Evolutionary conservation across 92 coral and sea anemone species (phyloP), one percentile per base, ranked within the genome.

Genomic region (Palythoa grandis): DNA sequence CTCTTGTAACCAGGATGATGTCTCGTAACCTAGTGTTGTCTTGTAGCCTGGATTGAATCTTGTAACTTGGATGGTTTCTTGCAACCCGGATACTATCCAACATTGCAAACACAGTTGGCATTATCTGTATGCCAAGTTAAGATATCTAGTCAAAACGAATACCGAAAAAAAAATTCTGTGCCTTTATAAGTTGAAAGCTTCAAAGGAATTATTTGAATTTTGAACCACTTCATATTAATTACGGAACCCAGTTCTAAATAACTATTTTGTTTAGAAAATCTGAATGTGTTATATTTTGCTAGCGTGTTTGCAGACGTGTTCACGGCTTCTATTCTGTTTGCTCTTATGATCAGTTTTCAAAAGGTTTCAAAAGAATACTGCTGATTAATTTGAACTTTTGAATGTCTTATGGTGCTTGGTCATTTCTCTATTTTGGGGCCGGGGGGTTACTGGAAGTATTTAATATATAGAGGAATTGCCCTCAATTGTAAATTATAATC

Each of bases 21-120:
- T 63, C 69, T 63, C 19, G 50, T 43, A 40, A 40, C 6, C 6
- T 3, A 7, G 6, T 40, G 87, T 56, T 75, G 76, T 17, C 20
- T 57, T 89, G 39, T 90, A 74, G 73, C 54, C 78, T 50, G 53
- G 78, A 73, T 47, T 25, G 14, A 19, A 24, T 73, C 52, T 43
- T 73, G 24, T 72, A 37, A 48, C 4, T 13, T 56, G 61, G 16
- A 56, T 56, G 61, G 19, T 56, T 11, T 12, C 61, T 56, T 56
- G 2, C 3, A 56, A 56, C 25, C 11, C 3, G 8, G 69, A n/a
- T 63, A 8, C 2, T 63, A 29, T n/a, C 35, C 50, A 43, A 3
- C 6, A 43, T 8, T 19, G 20, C 2, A 19, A 63, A 63, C 29
- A 22, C 22, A 23, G 10, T 19, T 63, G 65, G 65, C 16, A 58